These are phyloP conservation scores for Merodon equestris DNA, from an alignment of 2,888 invertebrate genomes.

Conservation along the genomic window DNA sequence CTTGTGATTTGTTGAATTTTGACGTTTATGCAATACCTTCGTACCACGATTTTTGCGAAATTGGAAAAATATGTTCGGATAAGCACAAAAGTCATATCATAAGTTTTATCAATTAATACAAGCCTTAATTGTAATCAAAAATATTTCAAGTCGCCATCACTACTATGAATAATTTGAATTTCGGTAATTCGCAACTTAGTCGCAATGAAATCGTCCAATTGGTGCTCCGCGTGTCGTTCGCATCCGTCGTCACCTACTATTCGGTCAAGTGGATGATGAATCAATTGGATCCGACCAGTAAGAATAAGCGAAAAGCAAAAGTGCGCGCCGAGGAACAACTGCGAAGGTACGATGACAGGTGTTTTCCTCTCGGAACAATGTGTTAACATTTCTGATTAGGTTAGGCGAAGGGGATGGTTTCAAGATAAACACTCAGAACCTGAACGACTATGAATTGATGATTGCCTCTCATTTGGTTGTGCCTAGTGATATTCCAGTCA, in stretches of 20 bases:
- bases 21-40: conserved; percentile 1
- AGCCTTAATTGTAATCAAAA: no score
- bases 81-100: background rate
- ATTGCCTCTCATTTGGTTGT: conserved; percentile 95
- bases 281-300: conserved; percentile 93
- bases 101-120: no score
- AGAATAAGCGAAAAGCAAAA: conserved; percentile 91
- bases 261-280: conserved; percentile 93
- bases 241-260: conserved; percentile 90
- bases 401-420: conserved; percentile 81
- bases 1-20: conserved; percentile 8
- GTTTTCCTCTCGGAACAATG: background rate
- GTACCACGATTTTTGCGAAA: background rate
- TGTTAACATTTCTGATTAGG: no score
- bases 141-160: background rate
- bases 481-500: conserved; percentile 85
- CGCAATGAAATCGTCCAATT: conserved; percentile 84
- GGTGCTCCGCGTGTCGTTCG: conserved; percentile 86
- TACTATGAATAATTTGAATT: conserved; percentile 75
- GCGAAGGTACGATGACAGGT: conserved; percentile 80
- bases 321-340: conserved; percentile 89
- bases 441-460: conserved; percentile 95
- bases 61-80: conserved; percentile 31
- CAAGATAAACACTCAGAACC: conserved; percentile 82
- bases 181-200: conserved; percentile 82